Percentiles rank a stretch among this genome's conserved stretches.
Evolutionary conservation across 2,888 invertebrate genomes (phyloP).

Genomic region (Parnassius orleans): DNA sequence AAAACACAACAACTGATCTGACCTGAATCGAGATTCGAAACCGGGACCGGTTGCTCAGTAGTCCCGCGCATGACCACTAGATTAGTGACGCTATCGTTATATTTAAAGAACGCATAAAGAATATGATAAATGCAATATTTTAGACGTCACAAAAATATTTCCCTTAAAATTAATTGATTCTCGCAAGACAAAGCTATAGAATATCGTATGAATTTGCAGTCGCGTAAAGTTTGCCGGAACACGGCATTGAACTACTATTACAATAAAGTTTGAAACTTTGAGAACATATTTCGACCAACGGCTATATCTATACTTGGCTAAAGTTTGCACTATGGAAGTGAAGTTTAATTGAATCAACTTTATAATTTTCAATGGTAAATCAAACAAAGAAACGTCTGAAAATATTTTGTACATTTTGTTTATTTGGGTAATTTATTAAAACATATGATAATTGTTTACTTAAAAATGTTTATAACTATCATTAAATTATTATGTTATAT

Average conservation of each 20-base stretch:
- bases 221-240: neutral
- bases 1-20: too few species aligned
- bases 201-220: constrained; percentile 3
- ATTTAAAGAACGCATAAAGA: too few species aligned
- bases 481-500: too few species aligned
- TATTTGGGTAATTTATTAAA: too few species aligned
- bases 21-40: too few species aligned
- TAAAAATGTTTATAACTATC: too few species aligned
- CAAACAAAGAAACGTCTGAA: neutral
- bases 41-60: too few species aligned
- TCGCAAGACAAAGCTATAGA: neutral
- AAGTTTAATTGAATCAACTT: neutral
- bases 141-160: neutral
- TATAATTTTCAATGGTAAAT: neutral
- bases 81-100: too few species aligned
- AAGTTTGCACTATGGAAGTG: neutral
- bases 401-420: neutral
- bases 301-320: neutral
- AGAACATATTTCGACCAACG: constrained; percentile 1
- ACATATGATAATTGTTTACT: too few species aligned
- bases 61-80: too few species aligned
- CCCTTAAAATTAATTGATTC: neutral
- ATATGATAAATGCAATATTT: neutral
- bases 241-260: constrained; percentile 3
- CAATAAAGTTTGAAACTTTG: constrained; percentile 2